Percentiles rank a stretch among this genome's conserved stretches.
Evolutionary conservation across 2,113 vertebrate genomes (phyloP).

Genomic region (Mirza zaza): DNA sequence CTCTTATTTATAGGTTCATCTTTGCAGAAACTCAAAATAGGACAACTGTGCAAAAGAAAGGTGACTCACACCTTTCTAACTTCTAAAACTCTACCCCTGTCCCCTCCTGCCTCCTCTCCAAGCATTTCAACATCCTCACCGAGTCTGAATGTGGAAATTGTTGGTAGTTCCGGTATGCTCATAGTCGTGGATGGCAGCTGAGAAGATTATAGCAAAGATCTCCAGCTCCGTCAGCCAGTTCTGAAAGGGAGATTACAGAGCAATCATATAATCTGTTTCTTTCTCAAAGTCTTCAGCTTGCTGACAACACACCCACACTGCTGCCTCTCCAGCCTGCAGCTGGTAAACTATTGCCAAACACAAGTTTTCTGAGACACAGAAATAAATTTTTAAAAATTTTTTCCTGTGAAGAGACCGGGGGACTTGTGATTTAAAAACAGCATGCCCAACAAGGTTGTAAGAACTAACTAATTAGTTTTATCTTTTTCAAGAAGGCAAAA

Average conservation of each 20-base stretch:
- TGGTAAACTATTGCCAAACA: conserved; percentile 3
- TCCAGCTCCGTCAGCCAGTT: conserved; percentile 99
- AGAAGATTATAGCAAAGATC: conserved; percentile 98
- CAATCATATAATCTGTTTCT: conserved; percentile 61
- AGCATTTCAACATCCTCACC: conserved; percentile 78
- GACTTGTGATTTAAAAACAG: not conserved
- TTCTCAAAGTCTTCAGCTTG: conserved; percentile 30
- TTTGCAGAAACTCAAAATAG: conserved; percentile 1
- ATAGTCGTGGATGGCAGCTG: conserved; percentile 97
- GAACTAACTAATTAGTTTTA: not conserved
- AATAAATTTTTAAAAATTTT: not conserved
- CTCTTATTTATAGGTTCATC: not conserved
- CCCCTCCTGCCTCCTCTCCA: not conserved
- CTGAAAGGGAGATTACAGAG: conserved; percentile 84
- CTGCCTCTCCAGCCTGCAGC: conserved; percentile 44
- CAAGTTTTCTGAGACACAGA: not conserved
- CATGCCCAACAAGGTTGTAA: not conserved
- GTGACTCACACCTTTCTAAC: not conserved
- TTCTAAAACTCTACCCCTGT: not conserved
- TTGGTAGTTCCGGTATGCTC: conserved; percentile 99
- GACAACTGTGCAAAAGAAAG: not conserved
- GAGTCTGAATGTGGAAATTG: conserved; percentile 99
- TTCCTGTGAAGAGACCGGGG: not conserved
- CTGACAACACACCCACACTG: not conserved
- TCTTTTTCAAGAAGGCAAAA: not conserved